Conservation (phyloP, 1,140 invertebrate species). For the Caenorhabditis tropicalis region DNA sequence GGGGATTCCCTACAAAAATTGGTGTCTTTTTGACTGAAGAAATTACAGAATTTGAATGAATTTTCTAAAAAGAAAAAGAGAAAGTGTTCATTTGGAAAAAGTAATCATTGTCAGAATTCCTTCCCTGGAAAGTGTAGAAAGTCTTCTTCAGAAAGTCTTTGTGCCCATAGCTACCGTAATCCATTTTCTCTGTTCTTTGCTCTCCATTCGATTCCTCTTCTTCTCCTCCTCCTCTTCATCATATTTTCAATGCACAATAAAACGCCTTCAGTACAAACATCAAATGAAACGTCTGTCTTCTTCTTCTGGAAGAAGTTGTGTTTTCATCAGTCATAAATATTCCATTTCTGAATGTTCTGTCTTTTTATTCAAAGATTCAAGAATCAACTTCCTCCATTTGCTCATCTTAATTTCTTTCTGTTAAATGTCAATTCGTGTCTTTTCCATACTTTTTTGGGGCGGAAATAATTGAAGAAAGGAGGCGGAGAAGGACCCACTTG, state of each 20-base stretch:
- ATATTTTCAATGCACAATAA: constrained; percentile 11
- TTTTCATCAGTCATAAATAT: background rate
- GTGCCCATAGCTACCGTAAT: background rate
- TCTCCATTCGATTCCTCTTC: background rate
- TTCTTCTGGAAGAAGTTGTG: background rate
- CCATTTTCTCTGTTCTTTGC: background rate
- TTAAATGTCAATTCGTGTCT: too few relatives aligned
- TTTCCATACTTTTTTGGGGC: background rate
- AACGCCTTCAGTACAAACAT: background rate
- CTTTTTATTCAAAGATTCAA: background rate
- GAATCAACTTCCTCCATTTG: background rate
- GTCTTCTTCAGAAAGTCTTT: too few relatives aligned
- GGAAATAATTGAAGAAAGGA: constrained; percentile 25
- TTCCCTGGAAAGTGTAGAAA: too few relatives aligned
- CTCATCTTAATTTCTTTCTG: background rate
- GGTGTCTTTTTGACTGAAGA: too few relatives aligned
- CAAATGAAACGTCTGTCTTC: background rate
- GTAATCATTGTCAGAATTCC: too few relatives aligned
- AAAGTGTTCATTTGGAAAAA: too few relatives aligned
- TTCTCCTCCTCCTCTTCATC: background rate
- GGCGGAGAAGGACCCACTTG: background rate
- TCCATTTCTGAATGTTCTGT: background rate
- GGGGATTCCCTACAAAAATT: too few relatives aligned
- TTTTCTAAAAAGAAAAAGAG: too few relatives aligned
- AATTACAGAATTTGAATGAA: too few relatives aligned